Base-by-base conservation (phyloP, 1,140 invertebrate genomes). In the Drosophila parabipectinata region DNA sequence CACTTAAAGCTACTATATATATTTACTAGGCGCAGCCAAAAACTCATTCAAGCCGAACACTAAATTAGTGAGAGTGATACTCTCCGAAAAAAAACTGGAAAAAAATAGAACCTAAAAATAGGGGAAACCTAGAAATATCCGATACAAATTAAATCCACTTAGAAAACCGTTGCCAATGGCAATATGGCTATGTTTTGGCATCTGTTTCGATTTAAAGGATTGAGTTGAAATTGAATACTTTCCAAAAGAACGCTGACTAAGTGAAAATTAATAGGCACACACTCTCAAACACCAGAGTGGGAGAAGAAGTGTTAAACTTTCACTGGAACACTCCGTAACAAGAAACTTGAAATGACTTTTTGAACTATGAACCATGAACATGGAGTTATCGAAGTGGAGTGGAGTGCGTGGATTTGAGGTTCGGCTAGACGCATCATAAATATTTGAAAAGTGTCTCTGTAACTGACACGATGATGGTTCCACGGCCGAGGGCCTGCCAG, bases 301-400 rank as follows among this genome's bases (percentile, higher is more conserved):
- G 57, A 15, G 14, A 10, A 15, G 26, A 71, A 30, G 45, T n/a
- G 37, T 37, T 50, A 68, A 85, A 85, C 82, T 85, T 85, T 85
- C 82, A 87, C 83, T 83, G 55, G 76, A 83, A 83, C 45, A 28
- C 26, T 28, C 56, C 53, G 79, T 78, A 83, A 79, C 76, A 69
- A 74, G 79, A 83, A 83, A 83, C 79, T 87, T 82, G 69, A 87
- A 85, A 76, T 87, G 83, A 85, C 82, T 85, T 82, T 78, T 87
- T 85, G 82, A 85, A 85, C 82, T 85, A 82, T 85, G 83, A 85
- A 88, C 82, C 66, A 41, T 66, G 56, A 82, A 74, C 51, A 55
- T 32, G 51, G 34, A 50, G 64, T 28, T 41, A 54, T 57, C 32
- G 47, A 50, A 12, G 37, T 41, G n/a, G n/a, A 32, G 32, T 55